Base-by-base conservation (phyloP, 1,140 invertebrate species). In the Aphelinus certus region DNA sequence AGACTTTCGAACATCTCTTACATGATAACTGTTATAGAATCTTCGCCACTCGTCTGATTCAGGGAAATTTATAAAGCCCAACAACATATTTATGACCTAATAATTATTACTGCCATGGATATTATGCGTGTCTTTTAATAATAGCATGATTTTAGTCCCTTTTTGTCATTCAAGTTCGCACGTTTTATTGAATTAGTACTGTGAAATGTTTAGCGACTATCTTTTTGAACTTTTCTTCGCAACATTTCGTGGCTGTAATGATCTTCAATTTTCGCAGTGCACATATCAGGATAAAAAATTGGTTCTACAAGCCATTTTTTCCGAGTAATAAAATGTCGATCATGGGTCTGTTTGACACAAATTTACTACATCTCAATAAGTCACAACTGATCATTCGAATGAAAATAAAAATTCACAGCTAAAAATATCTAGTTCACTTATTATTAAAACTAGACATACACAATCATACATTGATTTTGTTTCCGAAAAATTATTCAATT, bases 21-120 rank as follows among this genome's bases (percentile, higher is more conserved):
- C 26, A 26, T 26, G 26, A 26, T 26, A 26, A 26, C 26, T 26
- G 26, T 26, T 26, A 80, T 83, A 83, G 80, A 79, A 81, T 77
- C 79, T 78, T 83, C 74, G 75, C 78, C 75, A 76, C 51, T 80
- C 65, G 64, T 74, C 79, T 63, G 62, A 77, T 82, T 67, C 77
- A 81, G 77, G 76, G 67, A 71, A 82, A 83, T 81, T 80, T 81
- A 81, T 81, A 81, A 84, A 82, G 79, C 84, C 76, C 78, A 84
- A 82, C 77, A 82, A 82, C 26, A 26, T 79, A 78, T 61, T 45
- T 57, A n/a, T 73, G 68, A 76, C 71, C 74, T 80, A 76, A 79
- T 79, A 78, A 79, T 82, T 69, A 75, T 79, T 80, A 78, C 58
- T 72, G 65, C 73, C 77, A 62, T 73, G 76, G 76, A 77, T 77